Conservation (phyloP, 1,140 invertebrate genomes). For the Panagrolaimus sp. region DNA sequence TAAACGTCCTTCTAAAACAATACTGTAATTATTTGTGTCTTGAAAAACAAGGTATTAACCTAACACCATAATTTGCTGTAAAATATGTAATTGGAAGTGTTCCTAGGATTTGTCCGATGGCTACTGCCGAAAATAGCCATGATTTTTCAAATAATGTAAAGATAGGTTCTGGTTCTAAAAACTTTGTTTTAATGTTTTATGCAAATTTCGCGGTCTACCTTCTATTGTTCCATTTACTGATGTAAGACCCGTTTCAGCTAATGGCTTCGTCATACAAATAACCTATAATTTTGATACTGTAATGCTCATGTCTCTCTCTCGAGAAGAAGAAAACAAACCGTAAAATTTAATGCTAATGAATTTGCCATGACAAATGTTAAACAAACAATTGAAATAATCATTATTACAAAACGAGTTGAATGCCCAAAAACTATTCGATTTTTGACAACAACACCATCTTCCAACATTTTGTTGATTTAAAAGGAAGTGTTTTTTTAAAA, state of each 20-base stretch:
- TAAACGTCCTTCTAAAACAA: background rate
- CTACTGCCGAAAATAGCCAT: conserved; percentile 36
- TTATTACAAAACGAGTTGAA: conserved; percentile 22
- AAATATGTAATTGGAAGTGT: conserved; percentile 35
- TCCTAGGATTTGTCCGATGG: conserved; percentile 32
- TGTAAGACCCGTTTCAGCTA: background rate
- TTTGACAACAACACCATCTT: no score
- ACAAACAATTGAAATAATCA: conserved; percentile 22
- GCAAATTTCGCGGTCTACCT: background rate
- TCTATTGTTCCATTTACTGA: background rate
- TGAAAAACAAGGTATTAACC: conserved; percentile 11
- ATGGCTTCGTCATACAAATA: conserved; percentile 26
- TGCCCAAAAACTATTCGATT: conserved; percentile 4
- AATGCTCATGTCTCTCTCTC: no score
- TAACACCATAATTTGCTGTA: conserved; percentile 26
- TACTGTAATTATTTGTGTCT: background rate
- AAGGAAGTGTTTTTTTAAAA: no score
- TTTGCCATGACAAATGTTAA: conserved; percentile 26
- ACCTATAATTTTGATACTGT: background rate
- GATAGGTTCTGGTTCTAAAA: conserved; percentile 16
- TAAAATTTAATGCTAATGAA: conserved; percentile 31
- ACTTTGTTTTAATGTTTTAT: background rate
- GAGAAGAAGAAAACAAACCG: background rate
- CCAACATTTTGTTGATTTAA: no score
- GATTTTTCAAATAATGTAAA: conserved; percentile 12